phyloP scores from a whole-genome alignment of 2,113 vertebrate species.

The Melanerpes aurifrons region DNA sequence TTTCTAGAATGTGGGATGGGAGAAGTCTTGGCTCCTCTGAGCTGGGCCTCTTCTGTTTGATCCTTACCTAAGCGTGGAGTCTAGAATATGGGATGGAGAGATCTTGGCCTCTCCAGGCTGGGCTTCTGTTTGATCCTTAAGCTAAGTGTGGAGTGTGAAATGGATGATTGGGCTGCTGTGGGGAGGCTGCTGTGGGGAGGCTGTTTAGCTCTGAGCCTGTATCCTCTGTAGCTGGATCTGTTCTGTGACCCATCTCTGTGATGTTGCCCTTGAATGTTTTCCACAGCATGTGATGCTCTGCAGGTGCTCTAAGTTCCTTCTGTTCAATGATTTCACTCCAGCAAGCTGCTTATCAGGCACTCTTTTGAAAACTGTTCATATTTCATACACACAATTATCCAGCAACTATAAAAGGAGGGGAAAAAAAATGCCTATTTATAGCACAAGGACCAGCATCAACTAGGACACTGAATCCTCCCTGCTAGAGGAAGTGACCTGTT shows the following conservation, averaged over 20 bases:
- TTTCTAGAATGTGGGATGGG: background rate
- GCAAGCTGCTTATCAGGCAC: slow-evolving; percentile 72
- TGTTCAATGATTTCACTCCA: slow-evolving; percentile 57
- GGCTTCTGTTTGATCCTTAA: too few species aligned
- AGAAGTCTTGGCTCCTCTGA: background rate
- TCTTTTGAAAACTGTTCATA: slow-evolving; percentile 55
- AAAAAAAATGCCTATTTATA: slow-evolving; percentile 53
- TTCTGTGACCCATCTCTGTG: slow-evolving; percentile 28
- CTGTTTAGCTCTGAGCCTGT: background rate
- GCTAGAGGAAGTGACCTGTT: slow-evolving; percentile 65
- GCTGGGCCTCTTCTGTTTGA: background rate
- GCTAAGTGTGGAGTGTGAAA: background rate
- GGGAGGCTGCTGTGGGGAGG: slow-evolving; percentile 1
- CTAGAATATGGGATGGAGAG: too few species aligned
- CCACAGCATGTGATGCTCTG: slow-evolving; percentile 41
- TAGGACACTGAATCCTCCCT: slow-evolving; percentile 61
- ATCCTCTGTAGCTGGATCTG: background rate
- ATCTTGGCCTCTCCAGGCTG: too few species aligned
- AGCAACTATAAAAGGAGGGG: slow-evolving; percentile 47
- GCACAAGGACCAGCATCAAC: slow-evolving; percentile 60
- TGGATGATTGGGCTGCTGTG: background rate
- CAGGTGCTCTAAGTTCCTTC: slow-evolving; percentile 63
- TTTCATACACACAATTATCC: slow-evolving; percentile 64
- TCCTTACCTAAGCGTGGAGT: background rate
- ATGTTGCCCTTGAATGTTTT: slow-evolving; percentile 46